Percentiles rank a stretch among this genome's conserved stretches.
Evolutionary conservation across 2,888 invertebrate species (phyloP).

Genomic region (Drosophila mayaguana): DNA sequence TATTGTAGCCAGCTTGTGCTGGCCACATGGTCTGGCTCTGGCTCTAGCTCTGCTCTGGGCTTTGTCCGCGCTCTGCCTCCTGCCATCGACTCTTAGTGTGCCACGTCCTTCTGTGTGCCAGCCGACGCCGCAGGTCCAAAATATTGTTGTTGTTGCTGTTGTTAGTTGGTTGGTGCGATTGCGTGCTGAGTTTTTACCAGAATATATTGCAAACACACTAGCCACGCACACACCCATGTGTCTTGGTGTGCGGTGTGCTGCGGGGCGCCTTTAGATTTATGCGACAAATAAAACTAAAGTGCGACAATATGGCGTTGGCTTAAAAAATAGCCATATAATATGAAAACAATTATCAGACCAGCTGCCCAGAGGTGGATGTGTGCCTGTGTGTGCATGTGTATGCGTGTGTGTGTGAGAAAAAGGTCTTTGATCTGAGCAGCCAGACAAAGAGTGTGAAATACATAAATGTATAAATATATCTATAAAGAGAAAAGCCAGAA

Average conservation of each 20-base stretch:
- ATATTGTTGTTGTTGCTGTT: constrained; percentile 47
- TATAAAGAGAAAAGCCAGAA: background rate
- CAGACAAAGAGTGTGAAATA: constrained; percentile 12
- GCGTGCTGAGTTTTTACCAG: constrained; percentile 70
- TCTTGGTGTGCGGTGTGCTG: constrained; percentile 18
- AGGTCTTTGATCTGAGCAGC: constrained; percentile 43
- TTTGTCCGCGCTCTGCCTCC: constrained; percentile 5
- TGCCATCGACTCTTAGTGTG: background rate
- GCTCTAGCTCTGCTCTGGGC: constrained; percentile 6
- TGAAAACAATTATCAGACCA: constrained; percentile 72
- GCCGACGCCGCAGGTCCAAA: constrained; percentile 50
- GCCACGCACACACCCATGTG: constrained; percentile 34
- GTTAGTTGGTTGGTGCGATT: constrained; percentile 40
- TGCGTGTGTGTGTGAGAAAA: constrained; percentile 30
- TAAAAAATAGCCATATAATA: constrained; percentile 69
- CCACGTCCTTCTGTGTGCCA: constrained; percentile 6
- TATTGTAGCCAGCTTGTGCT: constrained; percentile 57
- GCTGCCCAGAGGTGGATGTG: constrained; percentile 29
- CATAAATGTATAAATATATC: background rate
- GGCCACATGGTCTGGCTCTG: constrained; percentile 15
- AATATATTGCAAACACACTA: constrained; percentile 76
- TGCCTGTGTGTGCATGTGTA: background rate
- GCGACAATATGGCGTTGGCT: constrained; percentile 79
- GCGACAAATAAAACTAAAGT: constrained; percentile 81
- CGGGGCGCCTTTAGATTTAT: constrained; percentile 67